A percentile compares a stretch with the other conserved stretches of the same genome.
phyloP scores from a whole-genome alignment of 1,140 invertebrate genomes.

The Drosophila parabipectinata region DNA sequence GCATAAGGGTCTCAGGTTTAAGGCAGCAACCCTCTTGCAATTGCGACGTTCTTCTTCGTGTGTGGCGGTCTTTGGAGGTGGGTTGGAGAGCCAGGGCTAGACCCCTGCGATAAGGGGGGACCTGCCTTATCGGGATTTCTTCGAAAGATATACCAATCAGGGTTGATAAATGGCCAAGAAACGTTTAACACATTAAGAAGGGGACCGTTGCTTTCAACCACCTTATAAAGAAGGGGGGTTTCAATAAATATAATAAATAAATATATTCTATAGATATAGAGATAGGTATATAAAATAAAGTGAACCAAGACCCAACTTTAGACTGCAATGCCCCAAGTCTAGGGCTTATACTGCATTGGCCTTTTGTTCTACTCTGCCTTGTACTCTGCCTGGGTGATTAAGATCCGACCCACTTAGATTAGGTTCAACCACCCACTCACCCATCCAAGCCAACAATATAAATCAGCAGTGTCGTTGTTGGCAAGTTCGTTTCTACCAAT shows the following conservation, averaged over 20 bases:
- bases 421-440: constrained; percentile 10
- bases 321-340: too few relatives aligned
- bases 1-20: constrained; percentile 64
- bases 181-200: constrained; percentile 39
- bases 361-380: not conserved
- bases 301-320: too few relatives aligned
- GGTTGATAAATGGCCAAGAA: constrained; percentile 33
- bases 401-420: constrained; percentile 58
- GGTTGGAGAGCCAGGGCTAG: too few relatives aligned
- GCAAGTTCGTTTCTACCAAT: constrained; percentile 28
- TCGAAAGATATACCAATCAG: constrained; percentile 47
- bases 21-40: constrained; percentile 66
- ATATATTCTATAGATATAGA: constrained; percentile 11
- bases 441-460: constrained; percentile 9
- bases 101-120: constrained; percentile 29
- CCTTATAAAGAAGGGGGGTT: not conserved
- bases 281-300: too few relatives aligned
- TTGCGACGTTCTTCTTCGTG: constrained; percentile 67
- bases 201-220: constrained; percentile 17
- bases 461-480: constrained; percentile 39
- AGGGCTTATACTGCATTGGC: too few relatives aligned
- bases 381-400: constrained; percentile 34
- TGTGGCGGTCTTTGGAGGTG: constrained; percentile 45
- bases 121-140: constrained; percentile 33
- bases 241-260: too few relatives aligned